Evolutionary conservation across 2,888 invertebrate species (phyloP).

Genomic region (Pterostichus niger): DNA sequence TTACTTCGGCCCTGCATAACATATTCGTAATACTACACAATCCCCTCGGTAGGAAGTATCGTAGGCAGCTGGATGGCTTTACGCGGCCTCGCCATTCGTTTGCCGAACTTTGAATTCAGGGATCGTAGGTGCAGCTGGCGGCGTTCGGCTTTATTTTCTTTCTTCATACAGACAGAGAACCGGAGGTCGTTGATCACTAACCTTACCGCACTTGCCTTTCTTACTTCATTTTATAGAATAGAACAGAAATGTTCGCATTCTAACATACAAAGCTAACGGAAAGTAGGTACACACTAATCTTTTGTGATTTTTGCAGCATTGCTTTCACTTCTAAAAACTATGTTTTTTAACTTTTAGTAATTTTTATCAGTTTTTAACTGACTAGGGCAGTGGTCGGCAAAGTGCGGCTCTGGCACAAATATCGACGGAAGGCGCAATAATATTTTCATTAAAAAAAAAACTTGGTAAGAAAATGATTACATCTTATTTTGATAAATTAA

Average conservation of each 20-base stretch:
- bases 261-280: not conserved
- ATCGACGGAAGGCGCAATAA: no score
- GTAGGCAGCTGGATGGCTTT: not conserved
- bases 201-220: not conserved
- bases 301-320: no score
- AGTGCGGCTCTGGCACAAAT: no score
- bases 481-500: no score
- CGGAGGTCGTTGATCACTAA: not conserved
- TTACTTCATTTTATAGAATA: not conserved
- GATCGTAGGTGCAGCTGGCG: not conserved
- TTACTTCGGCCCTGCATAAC: not conserved
- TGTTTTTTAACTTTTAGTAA: no score
- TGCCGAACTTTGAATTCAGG: slow-evolving; percentile 3
- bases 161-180: not conserved
- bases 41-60: slow-evolving; percentile 13
- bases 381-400: no score
- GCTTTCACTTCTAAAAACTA: no score
- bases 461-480: no score
- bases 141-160: slow-evolving; percentile 5
- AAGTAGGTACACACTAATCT: no score
- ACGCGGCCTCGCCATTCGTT: not conserved
- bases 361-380: no score
- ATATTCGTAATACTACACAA: not conserved
- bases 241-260: no score
- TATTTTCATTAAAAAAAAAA: no score